phyloP scores from a whole-genome alignment of 2,888 invertebrate genomes.

The Eilema depressum region DNA sequence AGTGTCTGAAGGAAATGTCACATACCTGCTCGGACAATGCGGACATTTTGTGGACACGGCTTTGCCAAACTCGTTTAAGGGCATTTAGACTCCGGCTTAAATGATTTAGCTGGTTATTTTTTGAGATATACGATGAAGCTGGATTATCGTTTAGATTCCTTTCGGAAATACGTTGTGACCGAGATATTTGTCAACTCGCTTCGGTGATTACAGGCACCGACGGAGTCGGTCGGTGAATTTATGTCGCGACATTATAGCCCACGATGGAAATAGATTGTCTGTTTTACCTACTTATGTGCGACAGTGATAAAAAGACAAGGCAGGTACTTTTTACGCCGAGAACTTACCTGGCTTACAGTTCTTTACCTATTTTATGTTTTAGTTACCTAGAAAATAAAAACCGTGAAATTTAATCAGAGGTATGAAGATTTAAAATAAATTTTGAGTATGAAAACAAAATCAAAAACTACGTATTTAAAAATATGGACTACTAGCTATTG shows the following conservation, averaged over 20 bases:
- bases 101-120: constrained; percentile 48
- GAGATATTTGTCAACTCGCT: constrained; percentile 56
- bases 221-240: constrained; percentile 51
- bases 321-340: constrained; percentile 33
- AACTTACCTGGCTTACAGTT: constrained; percentile 9
- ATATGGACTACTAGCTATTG: too few species aligned
- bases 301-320: constrained; percentile 51
- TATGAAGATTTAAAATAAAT: not conserved
- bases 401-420: not conserved
- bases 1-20: constrained; percentile 84
- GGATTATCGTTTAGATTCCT: constrained; percentile 37
- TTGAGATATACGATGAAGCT: constrained; percentile 30
- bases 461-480: not conserved
- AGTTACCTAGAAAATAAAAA: not conserved
- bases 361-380: not conserved
- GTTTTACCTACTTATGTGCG: constrained; percentile 52
- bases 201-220: constrained; percentile 56
- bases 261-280: constrained; percentile 57
- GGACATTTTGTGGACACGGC: constrained; percentile 69
- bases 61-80: constrained; percentile 56
- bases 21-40: constrained; percentile 80
- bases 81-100: constrained; percentile 48
- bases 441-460: not conserved
- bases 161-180: constrained; percentile 50
- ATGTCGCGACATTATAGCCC: constrained; percentile 55